phyloP scores from a whole-genome alignment of 2,113 vertebrate species.

The Solea solea region DNA sequence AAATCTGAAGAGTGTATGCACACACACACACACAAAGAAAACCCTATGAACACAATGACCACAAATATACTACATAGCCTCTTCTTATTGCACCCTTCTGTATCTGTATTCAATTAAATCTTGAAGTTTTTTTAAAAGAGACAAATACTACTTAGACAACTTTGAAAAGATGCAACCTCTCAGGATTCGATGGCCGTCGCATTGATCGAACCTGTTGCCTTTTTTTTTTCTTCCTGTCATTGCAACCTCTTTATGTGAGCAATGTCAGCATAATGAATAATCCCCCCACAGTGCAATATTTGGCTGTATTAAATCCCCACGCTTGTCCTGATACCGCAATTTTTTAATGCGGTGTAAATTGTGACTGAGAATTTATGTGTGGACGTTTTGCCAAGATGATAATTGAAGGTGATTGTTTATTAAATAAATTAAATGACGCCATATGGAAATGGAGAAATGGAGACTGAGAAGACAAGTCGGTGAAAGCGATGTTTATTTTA shows the following conservation, averaged over 20 bases:
- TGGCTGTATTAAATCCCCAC: background rate
- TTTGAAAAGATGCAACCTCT: background rate
- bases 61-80: constrained; percentile 13
- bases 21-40: constrained; percentile 16
- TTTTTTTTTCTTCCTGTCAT: background rate
- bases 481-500: constrained; percentile 11
- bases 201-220: background rate
- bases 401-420: constrained; percentile 6
- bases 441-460: constrained; percentile 7
- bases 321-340: background rate
- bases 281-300: background rate
- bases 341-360: background rate
- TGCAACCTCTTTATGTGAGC: background rate
- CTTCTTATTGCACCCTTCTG: background rate
- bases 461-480: constrained; percentile 7
- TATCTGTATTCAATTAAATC: background rate
- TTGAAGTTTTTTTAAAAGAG: background rate
- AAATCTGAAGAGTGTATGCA: constrained; percentile 12
- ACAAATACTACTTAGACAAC: background rate
- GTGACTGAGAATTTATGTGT: constrained; percentile 21
- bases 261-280: background rate
- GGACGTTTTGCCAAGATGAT: constrained; percentile 11
- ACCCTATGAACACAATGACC: background rate
- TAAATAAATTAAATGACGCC: constrained; percentile 11
- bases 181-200: background rate